phyloP scores from a whole-genome alignment of 2,888 invertebrate genomes.

The Leptarthrus brevirostris region DNA sequence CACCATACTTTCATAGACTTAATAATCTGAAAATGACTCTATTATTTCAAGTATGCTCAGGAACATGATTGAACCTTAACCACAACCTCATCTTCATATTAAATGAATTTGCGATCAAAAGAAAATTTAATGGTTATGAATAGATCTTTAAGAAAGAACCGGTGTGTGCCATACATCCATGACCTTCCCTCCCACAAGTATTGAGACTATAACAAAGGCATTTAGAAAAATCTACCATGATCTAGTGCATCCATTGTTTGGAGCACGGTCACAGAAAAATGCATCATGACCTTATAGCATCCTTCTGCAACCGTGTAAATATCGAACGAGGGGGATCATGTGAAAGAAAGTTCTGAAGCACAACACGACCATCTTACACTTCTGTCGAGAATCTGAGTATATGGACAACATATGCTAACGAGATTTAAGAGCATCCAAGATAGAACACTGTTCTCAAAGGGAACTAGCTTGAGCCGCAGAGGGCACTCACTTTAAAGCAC shows the following conservation, averaged over 20 bases:
- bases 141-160: not conserved
- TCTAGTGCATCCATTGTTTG: constrained; percentile 6
- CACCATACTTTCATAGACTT: no score
- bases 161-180: not conserved
- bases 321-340: not conserved
- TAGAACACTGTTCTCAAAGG: constrained; percentile 23
- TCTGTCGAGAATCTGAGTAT: not conserved
- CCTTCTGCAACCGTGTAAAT: constrained; percentile 1
- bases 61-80: no score
- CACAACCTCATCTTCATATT: no score
- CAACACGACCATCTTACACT: constrained; percentile 21
- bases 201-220: not conserved
- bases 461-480: constrained; percentile 8
- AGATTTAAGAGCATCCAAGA: constrained; percentile 41
- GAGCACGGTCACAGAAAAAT: constrained; percentile 8
- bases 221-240: not conserved
- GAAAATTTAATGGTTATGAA: constrained; percentile 17
- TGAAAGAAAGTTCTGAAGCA: constrained; percentile 34
- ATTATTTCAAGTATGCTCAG: no score
- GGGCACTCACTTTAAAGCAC: constrained; percentile 10
- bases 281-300: constrained; percentile 35
- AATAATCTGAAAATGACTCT: no score
- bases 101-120: not conserved
- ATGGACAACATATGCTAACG: constrained; percentile 43
- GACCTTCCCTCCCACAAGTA: constrained; percentile 13